phyloP scores from a whole-genome alignment of 2,797 vertebrate genomes.

The Mergus octosetaceus region DNA sequence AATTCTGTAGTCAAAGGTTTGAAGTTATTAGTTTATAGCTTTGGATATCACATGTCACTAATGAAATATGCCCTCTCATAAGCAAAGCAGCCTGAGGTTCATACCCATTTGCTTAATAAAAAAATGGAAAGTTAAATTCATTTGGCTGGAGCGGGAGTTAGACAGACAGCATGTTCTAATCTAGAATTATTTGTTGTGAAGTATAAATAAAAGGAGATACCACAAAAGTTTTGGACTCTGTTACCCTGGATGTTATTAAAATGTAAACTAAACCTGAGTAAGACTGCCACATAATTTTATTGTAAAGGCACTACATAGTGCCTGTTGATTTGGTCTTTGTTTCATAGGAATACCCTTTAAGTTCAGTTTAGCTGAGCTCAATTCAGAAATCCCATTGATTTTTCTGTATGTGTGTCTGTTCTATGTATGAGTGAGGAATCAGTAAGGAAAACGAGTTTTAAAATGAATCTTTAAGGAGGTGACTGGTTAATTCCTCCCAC shows the following conservation, averaged over 20 bases:
- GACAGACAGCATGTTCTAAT: not conserved
- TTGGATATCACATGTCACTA: not conserved
- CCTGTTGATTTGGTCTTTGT: not conserved
- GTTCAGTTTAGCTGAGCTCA: not conserved
- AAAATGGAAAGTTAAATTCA: not conserved
- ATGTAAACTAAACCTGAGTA: not conserved
- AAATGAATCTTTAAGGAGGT: not conserved
- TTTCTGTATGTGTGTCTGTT: not conserved
- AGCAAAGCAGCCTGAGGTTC: not conserved
- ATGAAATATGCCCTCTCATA: not conserved
- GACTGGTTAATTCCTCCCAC: fast-evolving
- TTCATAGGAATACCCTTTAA: not conserved
- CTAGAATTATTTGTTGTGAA: not conserved
- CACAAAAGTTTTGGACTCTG: not conserved
- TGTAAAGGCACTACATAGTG: not conserved
- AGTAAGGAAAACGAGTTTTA: not conserved
- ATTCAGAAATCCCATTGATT: not conserved
- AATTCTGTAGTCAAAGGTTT: not conserved
- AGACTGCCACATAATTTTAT: not conserved
- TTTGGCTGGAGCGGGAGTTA: not conserved
- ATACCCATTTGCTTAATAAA: not conserved
- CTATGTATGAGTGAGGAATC: not conserved
- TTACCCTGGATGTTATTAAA: not conserved
- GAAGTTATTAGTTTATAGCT: not conserved
- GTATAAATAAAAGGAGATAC: not conserved